A percentile compares a stretch with the other conserved stretches of the same genome.
Evolutionary conservation across 2,113 vertebrate genomes (phyloP).

Genomic region (Phyllostomus hastatus): DNA sequence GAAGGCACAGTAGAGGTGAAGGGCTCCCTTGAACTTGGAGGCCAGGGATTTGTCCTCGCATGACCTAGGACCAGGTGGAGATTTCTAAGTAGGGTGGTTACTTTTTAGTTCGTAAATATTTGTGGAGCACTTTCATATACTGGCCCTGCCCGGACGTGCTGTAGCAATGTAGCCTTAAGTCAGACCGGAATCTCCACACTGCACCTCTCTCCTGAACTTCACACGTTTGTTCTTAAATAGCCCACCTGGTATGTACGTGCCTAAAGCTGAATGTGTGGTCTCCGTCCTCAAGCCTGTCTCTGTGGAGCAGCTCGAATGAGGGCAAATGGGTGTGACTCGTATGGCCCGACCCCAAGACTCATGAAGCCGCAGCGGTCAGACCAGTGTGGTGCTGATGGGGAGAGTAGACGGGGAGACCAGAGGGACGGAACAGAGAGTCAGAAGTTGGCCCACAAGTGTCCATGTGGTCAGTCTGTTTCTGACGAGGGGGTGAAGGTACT

Average conservation of each 20-base stretch:
- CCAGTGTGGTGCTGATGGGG: not conserved
- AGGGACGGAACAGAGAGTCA: not conserved
- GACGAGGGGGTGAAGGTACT: not conserved
- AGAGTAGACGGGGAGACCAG: not conserved
- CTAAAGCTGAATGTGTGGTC: not conserved
- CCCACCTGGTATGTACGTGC: rapidly evolving
- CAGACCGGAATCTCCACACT: not conserved
- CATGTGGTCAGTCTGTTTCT: not conserved
- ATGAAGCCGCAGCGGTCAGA: not conserved
- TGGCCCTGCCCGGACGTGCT: not conserved
- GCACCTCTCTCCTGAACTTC: not conserved
- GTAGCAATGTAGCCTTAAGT: not conserved
- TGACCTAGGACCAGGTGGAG: not conserved
- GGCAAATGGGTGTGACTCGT: not conserved
- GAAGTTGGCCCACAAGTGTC: not conserved
- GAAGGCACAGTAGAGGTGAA: not conserved
- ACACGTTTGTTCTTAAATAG: too few relatives aligned
- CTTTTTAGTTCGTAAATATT: not conserved
- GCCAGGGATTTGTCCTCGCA: not conserved
- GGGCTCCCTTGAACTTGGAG: not conserved
- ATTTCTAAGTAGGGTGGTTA: not conserved
- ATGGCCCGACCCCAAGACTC: not conserved
- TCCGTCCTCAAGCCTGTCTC: not conserved
- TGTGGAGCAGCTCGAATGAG: not conserved
- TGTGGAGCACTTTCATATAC: too few relatives aligned